Evolutionary conservation across 2,113 vertebrate genomes (phyloP), one percentile per base, ranked within the genome.

Genomic region (Sinocyclocheilus grahami): DNA sequence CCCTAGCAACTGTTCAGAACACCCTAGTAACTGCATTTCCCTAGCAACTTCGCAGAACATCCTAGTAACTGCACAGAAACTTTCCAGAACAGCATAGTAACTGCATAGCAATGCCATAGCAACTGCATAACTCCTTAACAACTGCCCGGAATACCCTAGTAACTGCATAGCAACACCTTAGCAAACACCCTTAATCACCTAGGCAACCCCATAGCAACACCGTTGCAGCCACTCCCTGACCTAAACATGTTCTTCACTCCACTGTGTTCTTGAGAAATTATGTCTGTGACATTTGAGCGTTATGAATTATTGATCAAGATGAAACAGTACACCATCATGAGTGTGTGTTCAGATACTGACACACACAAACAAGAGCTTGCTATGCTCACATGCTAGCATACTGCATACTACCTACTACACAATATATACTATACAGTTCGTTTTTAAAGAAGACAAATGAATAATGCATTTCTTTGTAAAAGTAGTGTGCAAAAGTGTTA

Each of bases 211-310:
- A 22, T 8, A 9, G 58, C 58, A 20, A 58, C 6, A 60, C 3
- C 22, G 9, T n/a, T 62, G 58, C 20, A 62, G 22, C 22, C 58
- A 62, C 22, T n/a, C 8, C 8, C 4, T 22, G 8, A 62, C 58
- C 58, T 62, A 60, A 60, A 60, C 22, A n/a, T 62, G 58, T 20
- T 62, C 58, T 62, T 62, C 58, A n/a, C 20, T n/a, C 58, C 58
- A n/a, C 22, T 62, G 58, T 62, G 58, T 62, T 62, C 20, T 62
- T 22, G 58, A 62, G 58, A 62, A n/a, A n/a, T 62, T 3, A 53
- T 20, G 5, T 77, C 75, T 30, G 48, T 78, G 77, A 60, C 30
- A 60, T 78, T 78, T 78, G 48, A 78, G 77, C 22, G 30, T 37
- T 20, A 78, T 78, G 1, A 78, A 60, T 78, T 60, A 78, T 78